Percentiles rank a stretch among this genome's conserved stretches.
Conservation (phyloP, 2,113 vertebrate genomes). For the Benthochromis sp. region DNA sequence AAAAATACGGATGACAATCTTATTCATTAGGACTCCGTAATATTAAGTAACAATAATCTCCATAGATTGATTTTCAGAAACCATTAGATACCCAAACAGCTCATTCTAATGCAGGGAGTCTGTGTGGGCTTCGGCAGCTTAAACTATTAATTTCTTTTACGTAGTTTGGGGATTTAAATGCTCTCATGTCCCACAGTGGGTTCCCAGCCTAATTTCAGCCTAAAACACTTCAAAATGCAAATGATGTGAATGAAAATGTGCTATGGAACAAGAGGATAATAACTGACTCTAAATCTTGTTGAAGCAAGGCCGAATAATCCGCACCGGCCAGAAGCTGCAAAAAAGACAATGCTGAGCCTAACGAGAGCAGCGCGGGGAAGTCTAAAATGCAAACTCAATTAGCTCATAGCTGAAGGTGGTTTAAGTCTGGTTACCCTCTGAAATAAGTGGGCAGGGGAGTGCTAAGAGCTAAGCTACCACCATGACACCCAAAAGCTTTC, state of each 20-base stretch:
- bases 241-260: neutral
- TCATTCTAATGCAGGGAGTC: neutral
- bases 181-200: neutral
- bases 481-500: neutral
- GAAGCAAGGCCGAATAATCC: neutral
- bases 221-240: neutral
- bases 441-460: neutral
- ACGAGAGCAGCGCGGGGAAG: neutral
- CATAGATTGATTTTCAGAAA: neutral
- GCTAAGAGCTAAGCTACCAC: neutral
- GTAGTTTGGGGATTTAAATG: constrained; percentile 13
- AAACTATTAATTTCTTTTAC: neutral
- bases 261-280: neutral
- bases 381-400: neutral
- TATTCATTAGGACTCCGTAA: neutral
- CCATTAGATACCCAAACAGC: neutral
- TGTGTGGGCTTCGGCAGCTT: constrained; percentile 1
- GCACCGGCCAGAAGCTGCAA: neutral
- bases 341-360: neutral
- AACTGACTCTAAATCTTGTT: neutral
- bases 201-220: neutral
- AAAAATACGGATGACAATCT: neutral
- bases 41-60: neutral
- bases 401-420: neutral
- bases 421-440: neutral